Conservation (phyloP, 2,113 vertebrate genomes). For the Xiphias gladius region DNA sequence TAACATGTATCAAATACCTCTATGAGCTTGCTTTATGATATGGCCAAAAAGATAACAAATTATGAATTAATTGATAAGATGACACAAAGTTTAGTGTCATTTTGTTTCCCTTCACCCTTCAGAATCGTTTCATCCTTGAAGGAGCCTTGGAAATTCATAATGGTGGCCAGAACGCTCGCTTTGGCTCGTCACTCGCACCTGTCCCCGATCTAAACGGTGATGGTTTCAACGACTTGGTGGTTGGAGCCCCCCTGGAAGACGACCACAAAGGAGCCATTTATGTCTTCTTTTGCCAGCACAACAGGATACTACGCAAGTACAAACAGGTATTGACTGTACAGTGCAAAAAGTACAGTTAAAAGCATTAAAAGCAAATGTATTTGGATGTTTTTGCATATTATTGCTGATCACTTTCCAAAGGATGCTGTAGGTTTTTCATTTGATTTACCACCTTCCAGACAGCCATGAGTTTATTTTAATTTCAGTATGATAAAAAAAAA, state of each 20-base stretch:
- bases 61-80: background rate
- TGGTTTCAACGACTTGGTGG: constrained; percentile 91
- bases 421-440: background rate
- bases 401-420: background rate
- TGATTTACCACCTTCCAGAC: background rate
- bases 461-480: background rate
- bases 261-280: constrained; percentile 93
- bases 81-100: background rate
- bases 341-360: background rate
- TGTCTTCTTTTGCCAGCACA: constrained; percentile 88
- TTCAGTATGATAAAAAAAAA: background rate
- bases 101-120: constrained; percentile 31
- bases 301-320: constrained; percentile 88
- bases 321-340: constrained; percentile 88
- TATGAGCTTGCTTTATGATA: background rate
- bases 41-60: background rate
- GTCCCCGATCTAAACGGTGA: constrained; percentile 95
- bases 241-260: constrained; percentile 94
- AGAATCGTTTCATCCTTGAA: constrained; percentile 88
- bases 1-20: background rate
- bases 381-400: background rate
- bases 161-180: constrained; percentile 93
- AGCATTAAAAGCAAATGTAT: background rate
- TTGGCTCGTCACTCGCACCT: constrained; percentile 91
- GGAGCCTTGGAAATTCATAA: constrained; percentile 88